phyloP scores from a whole-genome alignment of 2,888 invertebrate species.

The Beris chalybata region DNA sequence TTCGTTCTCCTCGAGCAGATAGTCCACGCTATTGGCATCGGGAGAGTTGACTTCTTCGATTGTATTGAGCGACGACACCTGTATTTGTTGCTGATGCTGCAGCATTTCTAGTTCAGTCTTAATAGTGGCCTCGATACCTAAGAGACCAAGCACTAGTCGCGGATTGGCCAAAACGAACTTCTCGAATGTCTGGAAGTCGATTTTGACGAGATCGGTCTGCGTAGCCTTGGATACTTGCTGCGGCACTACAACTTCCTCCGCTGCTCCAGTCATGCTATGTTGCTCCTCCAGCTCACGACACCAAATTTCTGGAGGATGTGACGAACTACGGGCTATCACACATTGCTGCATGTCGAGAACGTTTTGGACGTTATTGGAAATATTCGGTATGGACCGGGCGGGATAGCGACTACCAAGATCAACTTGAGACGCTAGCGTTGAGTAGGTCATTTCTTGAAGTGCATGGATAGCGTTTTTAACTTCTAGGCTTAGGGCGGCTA shows the following conservation, averaged over 20 bases:
- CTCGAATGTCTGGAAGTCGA: constrained; percentile 53
- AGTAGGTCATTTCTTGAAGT: constrained; percentile 77
- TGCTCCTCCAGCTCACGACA: constrained; percentile 64
- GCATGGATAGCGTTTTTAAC: constrained; percentile 83
- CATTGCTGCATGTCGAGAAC: constrained; percentile 47
- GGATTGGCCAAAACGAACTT: constrained; percentile 70
- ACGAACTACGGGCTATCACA: constrained; percentile 74
- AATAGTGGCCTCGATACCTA: constrained; percentile 69
- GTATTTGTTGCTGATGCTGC: constrained; percentile 52
- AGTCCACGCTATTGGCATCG: constrained; percentile 41
- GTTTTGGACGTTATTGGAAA: constrained; percentile 60
- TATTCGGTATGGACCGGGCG: constrained; percentile 82
- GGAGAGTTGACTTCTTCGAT: constrained; percentile 53
- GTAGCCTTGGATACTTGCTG: constrained; percentile 44
- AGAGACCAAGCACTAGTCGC: constrained; percentile 69
- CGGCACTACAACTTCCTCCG: constrained; percentile 3
- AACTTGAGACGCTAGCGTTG: constrained; percentile 52
- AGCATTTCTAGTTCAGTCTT: constrained; percentile 51
- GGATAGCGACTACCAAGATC: constrained; percentile 63
- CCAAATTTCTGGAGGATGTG: constrained; percentile 84
- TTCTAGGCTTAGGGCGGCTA: constrained; percentile 82
- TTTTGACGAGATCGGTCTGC: constrained; percentile 53
- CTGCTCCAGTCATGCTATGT: neutral
- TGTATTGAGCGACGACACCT: constrained; percentile 51
- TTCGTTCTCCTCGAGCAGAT: constrained; percentile 45